These are phyloP conservation scores for Copsychus sechellarum DNA, from an alignment of 2,113 vertebrate species.

Conservation along the genomic window DNA sequence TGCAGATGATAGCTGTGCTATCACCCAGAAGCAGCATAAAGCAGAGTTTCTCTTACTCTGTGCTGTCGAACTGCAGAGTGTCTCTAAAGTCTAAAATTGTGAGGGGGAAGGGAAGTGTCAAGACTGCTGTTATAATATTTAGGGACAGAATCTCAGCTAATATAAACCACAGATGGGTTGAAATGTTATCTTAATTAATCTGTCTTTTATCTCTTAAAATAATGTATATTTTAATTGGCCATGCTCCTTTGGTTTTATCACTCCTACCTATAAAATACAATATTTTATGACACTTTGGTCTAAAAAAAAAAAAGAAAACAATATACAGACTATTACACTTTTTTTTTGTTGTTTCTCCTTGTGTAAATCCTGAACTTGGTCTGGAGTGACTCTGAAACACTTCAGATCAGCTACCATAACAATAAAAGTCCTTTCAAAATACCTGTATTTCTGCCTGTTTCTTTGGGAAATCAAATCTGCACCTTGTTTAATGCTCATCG, in stretches of 20 bases:
- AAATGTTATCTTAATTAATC: background rate
- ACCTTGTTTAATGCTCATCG: background rate
- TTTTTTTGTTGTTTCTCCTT: background rate
- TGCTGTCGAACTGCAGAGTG: background rate
- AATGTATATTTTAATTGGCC: background rate
- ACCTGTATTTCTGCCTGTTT: background rate
- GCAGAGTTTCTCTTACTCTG: background rate
- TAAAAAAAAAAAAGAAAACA: background rate
- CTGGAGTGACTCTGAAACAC: background rate
- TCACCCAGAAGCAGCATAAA: background rate
- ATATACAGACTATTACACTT: background rate
- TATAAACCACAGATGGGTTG: background rate
- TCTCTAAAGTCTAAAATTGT: background rate
- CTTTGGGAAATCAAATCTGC: background rate
- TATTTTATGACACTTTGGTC: background rate
- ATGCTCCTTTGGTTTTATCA: background rate
- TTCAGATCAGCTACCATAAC: background rate
- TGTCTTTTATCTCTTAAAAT: background rate
- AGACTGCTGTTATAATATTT: background rate
- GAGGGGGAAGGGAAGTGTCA: background rate
- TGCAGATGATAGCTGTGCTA: background rate
- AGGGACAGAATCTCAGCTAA: background rate
- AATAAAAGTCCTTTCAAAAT: background rate
- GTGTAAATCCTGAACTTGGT: background rate
- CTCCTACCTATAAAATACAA: background rate